Evolutionary conservation across 2,113 vertebrate species (phyloP).

Genomic region (Anhinga rufa): DNA sequence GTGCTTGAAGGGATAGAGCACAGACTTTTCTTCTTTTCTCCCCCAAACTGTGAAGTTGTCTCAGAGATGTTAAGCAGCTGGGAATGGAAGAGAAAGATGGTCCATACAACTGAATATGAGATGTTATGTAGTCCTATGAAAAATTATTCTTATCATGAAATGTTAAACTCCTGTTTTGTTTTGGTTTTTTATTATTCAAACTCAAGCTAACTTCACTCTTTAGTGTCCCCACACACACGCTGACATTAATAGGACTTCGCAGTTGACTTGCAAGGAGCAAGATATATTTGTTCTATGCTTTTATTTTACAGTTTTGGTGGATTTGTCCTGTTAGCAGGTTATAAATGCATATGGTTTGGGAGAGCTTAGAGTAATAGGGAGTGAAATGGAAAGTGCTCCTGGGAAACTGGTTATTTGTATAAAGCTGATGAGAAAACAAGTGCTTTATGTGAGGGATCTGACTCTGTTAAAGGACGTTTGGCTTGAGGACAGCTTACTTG

Average conservation of each 20-base stretch:
- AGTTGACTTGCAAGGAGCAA: background rate
- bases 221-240: rapidly evolving
- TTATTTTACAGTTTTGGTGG: background rate
- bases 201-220: background rate
- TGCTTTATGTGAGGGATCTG: background rate
- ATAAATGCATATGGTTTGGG: background rate
- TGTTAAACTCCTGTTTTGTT: background rate
- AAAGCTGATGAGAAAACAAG: background rate
- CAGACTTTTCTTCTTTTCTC: background rate
- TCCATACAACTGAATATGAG: background rate
- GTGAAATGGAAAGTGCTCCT: background rate
- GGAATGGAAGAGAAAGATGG: background rate
- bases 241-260: background rate
- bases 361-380: background rate
- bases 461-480: background rate
- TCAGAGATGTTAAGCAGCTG: background rate
- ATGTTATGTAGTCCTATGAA: background rate
- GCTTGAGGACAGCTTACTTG: background rate
- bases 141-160: background rate
- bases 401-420: background rate
- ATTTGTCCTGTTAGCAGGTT: background rate
- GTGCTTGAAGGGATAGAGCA: background rate
- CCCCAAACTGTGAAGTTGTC: background rate
- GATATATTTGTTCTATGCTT: background rate
- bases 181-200: background rate